Percentiles rank a stretch among this genome's conserved stretches.
Evolutionary conservation across 1,140 invertebrate genomes (phyloP).

Genomic region (Ctenoplectra terminalis): DNA sequence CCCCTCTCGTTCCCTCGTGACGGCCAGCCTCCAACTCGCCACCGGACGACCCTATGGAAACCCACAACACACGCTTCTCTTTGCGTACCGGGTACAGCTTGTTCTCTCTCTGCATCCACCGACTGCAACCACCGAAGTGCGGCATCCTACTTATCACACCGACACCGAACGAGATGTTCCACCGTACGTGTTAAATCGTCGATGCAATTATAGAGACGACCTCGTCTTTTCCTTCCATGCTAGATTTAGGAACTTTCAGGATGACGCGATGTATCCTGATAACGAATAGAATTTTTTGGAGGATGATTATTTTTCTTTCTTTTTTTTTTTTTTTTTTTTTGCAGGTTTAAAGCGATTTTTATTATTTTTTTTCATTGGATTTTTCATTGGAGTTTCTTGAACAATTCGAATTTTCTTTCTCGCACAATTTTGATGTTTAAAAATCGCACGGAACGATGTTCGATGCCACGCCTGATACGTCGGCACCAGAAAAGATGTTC

Average conservation of each 20-base stretch:
- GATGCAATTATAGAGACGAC: slow-evolving; percentile 30
- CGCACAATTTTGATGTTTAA: not conserved
- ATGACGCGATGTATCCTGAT: too few relatives aligned
- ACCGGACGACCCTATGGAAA: slow-evolving; percentile 71
- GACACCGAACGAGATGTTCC: slow-evolving; percentile 47
- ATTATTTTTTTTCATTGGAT: not conserved
- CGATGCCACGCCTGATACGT: not conserved
- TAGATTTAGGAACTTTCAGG: not conserved
- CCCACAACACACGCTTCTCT: slow-evolving; percentile 61
- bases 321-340: too few relatives aligned
- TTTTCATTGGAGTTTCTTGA: not conserved
- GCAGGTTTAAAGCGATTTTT: too few relatives aligned
- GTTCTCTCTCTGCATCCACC: slow-evolving; percentile 24
- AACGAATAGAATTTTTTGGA: not conserved
- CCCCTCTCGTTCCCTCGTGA: slow-evolving; percentile 56
- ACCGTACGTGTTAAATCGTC: slow-evolving; percentile 52
- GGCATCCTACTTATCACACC: slow-evolving; percentile 67
- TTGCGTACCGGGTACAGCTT: slow-evolving; percentile 38
- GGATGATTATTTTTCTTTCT: not conserved
- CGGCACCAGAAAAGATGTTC: slow-evolving; percentile 28
- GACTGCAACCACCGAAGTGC: slow-evolving; percentile 50
- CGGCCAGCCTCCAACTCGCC: slow-evolving; percentile 71
- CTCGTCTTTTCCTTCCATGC: slow-evolving; percentile 7
- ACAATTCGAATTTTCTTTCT: too few relatives aligned
- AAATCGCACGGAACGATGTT: not conserved